Conservation (phyloP, 1,140 invertebrate genomes). For the Drosophila rhopaloa region DNA sequence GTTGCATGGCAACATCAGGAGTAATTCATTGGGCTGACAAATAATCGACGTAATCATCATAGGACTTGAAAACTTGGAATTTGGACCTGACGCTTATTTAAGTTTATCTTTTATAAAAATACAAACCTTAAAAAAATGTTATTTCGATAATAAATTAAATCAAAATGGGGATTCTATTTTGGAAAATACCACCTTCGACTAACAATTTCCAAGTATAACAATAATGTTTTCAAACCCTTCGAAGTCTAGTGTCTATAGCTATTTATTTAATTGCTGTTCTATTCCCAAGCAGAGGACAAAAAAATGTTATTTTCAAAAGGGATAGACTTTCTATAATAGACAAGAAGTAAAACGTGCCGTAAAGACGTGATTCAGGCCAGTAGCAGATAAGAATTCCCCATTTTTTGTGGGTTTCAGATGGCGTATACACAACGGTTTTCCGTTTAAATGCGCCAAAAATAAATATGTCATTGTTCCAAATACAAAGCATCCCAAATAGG, state of each 20-base stretch:
- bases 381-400: conserved; percentile 15
- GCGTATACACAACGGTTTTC: conserved; percentile 54
- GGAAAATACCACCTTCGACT: too few relatives aligned
- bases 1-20: not conserved
- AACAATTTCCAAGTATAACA: too few relatives aligned
- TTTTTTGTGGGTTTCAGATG: conserved; percentile 34
- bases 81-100: too few relatives aligned
- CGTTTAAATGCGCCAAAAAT: conserved; percentile 60
- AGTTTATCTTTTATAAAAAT: too few relatives aligned
- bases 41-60: too few relatives aligned
- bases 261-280: conserved; percentile 9
- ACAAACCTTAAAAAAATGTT: too few relatives aligned
- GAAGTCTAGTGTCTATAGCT: not conserved
- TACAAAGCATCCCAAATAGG: conserved; percentile 33
- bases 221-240: too few relatives aligned
- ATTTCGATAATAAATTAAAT: too few relatives aligned
- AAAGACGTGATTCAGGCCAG: conserved; percentile 45
- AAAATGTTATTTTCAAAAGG: not conserved
- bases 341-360: conserved; percentile 52
- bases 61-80: too few relatives aligned
- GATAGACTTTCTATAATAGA: conserved; percentile 19
- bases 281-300: not conserved
- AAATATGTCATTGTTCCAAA: conserved; percentile 69
- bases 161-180: too few relatives aligned
- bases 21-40: not conserved